Base-by-base conservation (phyloP, 2,797 vertebrate species). In the Muscicapa striata region DNA sequence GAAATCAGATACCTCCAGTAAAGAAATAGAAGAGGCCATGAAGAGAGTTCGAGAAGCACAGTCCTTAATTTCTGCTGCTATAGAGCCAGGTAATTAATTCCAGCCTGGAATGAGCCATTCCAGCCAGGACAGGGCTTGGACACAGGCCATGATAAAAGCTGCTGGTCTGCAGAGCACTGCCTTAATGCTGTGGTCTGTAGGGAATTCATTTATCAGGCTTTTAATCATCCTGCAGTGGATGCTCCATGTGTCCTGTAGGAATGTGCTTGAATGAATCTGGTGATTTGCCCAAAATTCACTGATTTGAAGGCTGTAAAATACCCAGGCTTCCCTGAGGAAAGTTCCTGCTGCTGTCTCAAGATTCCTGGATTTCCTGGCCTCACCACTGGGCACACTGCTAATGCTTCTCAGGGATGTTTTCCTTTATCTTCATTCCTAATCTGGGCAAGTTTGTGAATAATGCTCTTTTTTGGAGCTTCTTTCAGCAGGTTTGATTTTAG, bases 21-120 rank as follows among this genome's bases (percentile, higher is more conserved):
- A 99, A 97, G 99, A 99, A 97, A 99, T 99, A 36, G 99, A 99
- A 97, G 99, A 99, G 96, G 99, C 99, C n/a, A 99, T 99, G 99
- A 99, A 99, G 97, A 98, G 99, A 97, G 99, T 99, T 68, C 95
- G 99, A 93, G 99, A 99, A 97, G 99, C 99, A 79, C 99, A 99
- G 97, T 99, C 99, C 14, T 93, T 99, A 88, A 99, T 99, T 91
- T 99, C 99, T 96, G 99, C 99, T 87, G 99, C 99, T 87, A 99
- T 99, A 43, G 99, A 99, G 97, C 99, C 99, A 95, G 99, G 99
- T 52, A 18, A 52, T 49, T 98, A 98, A 92, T 7, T 22, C 15
- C 15, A 20, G n/a, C 76, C 52, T 13, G 67, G 68, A 8, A 8
- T 6, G 15, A 17, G 58, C 73, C 32, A 2, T 51, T 7, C 26